Base-by-base conservation (phyloP, 2,888 invertebrate species). In the Drosophila prostipennis region DNA sequence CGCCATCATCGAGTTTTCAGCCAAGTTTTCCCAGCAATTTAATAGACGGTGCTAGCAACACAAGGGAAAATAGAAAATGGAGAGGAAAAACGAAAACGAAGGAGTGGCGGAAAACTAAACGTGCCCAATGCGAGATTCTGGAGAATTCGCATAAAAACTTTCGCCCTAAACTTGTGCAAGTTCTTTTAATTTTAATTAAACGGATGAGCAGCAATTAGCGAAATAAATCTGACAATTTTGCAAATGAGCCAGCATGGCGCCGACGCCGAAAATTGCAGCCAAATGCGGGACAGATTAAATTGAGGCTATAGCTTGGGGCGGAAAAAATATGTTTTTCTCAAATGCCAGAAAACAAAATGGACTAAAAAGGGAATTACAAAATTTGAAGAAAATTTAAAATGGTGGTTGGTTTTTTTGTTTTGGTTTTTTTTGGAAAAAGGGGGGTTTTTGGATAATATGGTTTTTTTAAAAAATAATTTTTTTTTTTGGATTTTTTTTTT, bases 181-280 rank as follows among this genome's bases (percentile, higher is more conserved):
- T 79, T 75, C 72, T 87, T 85, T 83, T 87, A 72, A 76, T 87
- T 82, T 87, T 87, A 85, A 85, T 85, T 85, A 85, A 85, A 85
- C 80, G 80, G 83, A 87, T 85, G 86, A 79, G 80, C 85, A 82
- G 87, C 84, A 84, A 84, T 84, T 84, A 84, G 84, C 84, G 77
- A 79, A 87, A 84, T 84, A 84, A 87, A 87, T 84, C 80, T 76
- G 80, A 85, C 86, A 87, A 85, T 85, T 84, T 85, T 61, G 71
- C 79, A 85, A 84, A 87, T 81, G 85, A 82, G 85, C 67, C 73
- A 36, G 49, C 53, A 45, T 71, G 70, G 70, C 70, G 70, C 61
- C 46, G 34, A 1, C 34, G 34, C 39, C 29, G 3, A 32, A 46
- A 46, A 19, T 34, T 10, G 39, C 69, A 11, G 8, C 48, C 29